Evolutionary conservation across 2,888 invertebrate species (phyloP).

Genomic region (Drosophila flavopinicola): DNA sequence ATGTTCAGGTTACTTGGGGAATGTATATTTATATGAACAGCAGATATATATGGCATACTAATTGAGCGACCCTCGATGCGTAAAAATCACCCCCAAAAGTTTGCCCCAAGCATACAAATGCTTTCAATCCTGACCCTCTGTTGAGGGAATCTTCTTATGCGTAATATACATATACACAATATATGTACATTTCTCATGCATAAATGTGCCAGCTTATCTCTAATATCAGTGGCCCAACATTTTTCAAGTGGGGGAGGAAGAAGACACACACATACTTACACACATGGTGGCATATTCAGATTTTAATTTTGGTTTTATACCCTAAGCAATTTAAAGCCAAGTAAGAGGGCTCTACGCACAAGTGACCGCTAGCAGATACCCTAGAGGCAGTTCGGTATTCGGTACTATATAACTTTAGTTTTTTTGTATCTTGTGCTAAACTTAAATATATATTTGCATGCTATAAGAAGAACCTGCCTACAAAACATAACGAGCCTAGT

Average conservation of each 20-base stretch:
- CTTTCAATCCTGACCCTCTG: conserved; percentile 36
- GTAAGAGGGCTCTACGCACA: background rate
- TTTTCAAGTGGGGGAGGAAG: conserved; percentile 2
- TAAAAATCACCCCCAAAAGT: conserved; percentile 21
- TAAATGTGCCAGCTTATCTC: conserved; percentile 55
- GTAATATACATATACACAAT: background rate
- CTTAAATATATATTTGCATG: too few species aligned
- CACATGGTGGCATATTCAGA: conserved; percentile 56
- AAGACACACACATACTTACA: conserved; percentile 9
- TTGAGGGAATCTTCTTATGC: conserved; percentile 11
- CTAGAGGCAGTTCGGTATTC: too few species aligned
- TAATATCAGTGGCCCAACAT: conserved; percentile 35
- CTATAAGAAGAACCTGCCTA: too few species aligned
- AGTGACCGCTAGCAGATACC: background rate
- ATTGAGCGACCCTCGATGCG: conserved; percentile 12
- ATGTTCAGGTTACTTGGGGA: background rate
- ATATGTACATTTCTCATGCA: conserved; percentile 16
- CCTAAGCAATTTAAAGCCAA: conserved; percentile 42
- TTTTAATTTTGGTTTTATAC: conserved; percentile 51
- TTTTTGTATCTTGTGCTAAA: too few species aligned
- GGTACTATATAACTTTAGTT: too few species aligned
- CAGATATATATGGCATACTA: conserved; percentile 4
- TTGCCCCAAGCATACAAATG: conserved; percentile 3
- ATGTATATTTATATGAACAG: background rate
- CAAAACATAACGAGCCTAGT: too few species aligned